Percentiles rank a stretch among this genome's conserved stretches.
phyloP scores from a whole-genome alignment of 2,797 vertebrate species.

The Mus spretus region DNA sequence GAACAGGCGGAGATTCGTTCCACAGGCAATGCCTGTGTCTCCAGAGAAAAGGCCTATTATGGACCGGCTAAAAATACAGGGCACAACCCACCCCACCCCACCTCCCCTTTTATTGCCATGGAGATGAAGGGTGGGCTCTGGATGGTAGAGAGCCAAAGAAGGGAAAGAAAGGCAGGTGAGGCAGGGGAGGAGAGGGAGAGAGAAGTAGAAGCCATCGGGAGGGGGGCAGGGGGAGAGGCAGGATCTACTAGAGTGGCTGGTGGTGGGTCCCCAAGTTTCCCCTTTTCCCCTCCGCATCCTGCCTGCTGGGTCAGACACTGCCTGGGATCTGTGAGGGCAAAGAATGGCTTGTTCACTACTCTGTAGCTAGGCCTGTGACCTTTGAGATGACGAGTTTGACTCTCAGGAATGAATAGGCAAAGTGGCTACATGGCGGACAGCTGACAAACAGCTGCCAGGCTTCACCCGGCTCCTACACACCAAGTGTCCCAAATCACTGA shows the following conservation, averaged over 20 bases:
- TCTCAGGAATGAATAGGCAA: slow-evolving; percentile 58
- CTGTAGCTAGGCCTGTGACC: slow-evolving; percentile 70
- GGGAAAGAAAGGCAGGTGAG: slow-evolving; percentile 28
- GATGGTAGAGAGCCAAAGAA: background rate
- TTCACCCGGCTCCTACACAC: background rate
- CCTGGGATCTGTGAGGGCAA: background rate
- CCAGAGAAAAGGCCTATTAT: slow-evolving; percentile 86
- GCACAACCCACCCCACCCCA: background rate
- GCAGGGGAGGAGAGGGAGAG: background rate
- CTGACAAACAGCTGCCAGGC: slow-evolving; percentile 71
- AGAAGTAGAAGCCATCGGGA: background rate
- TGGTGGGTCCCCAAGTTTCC: background rate
- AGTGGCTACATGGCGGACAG: slow-evolving; percentile 67
- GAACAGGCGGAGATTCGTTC: slow-evolving; percentile 85
- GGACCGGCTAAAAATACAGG: slow-evolving; percentile 77
- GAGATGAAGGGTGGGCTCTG: slow-evolving; percentile 66
- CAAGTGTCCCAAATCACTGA: background rate
- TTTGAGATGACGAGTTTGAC: slow-evolving; percentile 47
- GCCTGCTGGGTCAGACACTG: slow-evolving; percentile 20
- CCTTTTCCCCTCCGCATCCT: background rate
- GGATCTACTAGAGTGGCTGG: background rate
- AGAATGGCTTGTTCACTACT: slow-evolving; percentile 8
- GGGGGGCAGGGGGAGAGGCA: background rate
- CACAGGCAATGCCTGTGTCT: slow-evolving; percentile 82
- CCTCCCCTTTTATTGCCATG: slow-evolving; percentile 83